phyloP scores from a whole-genome alignment of 1,140 invertebrate species.

The Danaus melanippus region DNA sequence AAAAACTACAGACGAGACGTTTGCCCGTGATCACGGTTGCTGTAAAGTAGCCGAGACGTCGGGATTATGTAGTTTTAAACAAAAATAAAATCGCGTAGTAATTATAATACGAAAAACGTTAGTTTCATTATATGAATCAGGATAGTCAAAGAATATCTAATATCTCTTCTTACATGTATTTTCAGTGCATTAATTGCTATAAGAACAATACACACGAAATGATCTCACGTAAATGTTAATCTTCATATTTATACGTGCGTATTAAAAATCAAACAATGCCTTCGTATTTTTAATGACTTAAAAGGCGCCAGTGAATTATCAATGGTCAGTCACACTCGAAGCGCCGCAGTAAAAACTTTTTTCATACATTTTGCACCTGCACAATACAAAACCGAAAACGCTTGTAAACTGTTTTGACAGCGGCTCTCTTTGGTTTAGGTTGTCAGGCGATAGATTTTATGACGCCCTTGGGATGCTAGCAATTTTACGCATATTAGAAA shows the following conservation, averaged over 20 bases:
- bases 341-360: constrained; percentile 42
- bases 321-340: constrained; percentile 27
- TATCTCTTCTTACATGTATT: not conserved
- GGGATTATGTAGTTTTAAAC: too few relatives aligned
- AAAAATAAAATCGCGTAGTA: too few relatives aligned
- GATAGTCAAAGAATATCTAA: too few relatives aligned
- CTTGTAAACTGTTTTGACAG: constrained; percentile 44
- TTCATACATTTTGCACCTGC: constrained; percentile 45
- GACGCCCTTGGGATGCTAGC: too few relatives aligned
- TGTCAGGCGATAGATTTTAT: too few relatives aligned
- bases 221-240: not conserved
- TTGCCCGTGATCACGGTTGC: too few relatives aligned
- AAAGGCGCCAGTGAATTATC: constrained; percentile 27
- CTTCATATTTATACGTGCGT: constrained; percentile 1
- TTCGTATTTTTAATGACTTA: constrained; percentile 16
- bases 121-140: too few relatives aligned
- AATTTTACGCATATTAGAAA: too few relatives aligned
- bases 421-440: constrained; percentile 16
- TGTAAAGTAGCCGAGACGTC: too few relatives aligned
- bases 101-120: too few relatives aligned
- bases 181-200: not conserved
- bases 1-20: too few relatives aligned
- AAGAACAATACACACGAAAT: constrained; percentile 1
- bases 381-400: constrained; percentile 29
- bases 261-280: constrained; percentile 18